Base-by-base conservation (phyloP, 1,140 invertebrate species). In the Triops cancriformis region DNA sequence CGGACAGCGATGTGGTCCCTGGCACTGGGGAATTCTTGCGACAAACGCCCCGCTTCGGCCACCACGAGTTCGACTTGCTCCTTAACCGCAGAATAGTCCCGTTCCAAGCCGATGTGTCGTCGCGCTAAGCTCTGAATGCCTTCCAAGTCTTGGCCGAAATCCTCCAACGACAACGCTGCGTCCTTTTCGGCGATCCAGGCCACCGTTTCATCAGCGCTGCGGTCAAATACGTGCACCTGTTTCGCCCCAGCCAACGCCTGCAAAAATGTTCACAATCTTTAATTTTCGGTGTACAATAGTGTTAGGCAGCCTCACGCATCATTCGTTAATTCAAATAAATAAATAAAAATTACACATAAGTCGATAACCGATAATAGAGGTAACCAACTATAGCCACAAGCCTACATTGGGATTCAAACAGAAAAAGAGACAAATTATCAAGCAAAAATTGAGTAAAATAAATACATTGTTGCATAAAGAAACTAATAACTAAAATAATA, bases 151-250 rank as follows among this genome's bases (percentile, higher is more conserved):
- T 94, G 91, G 0, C 91, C 90, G 79, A 91, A 93, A 75, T 89
- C 92, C 81, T 94, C 92, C 0, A 90, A 88, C 10, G 89, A 90
- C 3, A 98, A 85, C 12, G 90, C 88, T 0, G 92, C 89, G 82
- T 98, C 93, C 85, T 98, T 98, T 83, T 98, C 95, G 79, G 92
- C 91, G 76, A 99, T 93, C 93, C 96, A 97, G 2, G 90, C 89
- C 9, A 97, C 93, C 0, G 96, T 96, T 85, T 98, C 95, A 82
- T 98, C 95, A 0, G 95, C 95, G 23, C 92, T 92, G 43, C 94
- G 88, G 82, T 97, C 95, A 83, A 97, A 98, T 78, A 95, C 84
- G 80, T 89, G 88, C 1, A 98, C 95, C 84, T 95, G 93, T 81
- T 96, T 94, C 1, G 96, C 96, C 23, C 96, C 96, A 1, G 91